A percentile compares a stretch with the other conserved stretches of the same genome.
phyloP scores from a whole-genome alignment of 2,797 vertebrate genomes.

The Anolis apletophallus region DNA sequence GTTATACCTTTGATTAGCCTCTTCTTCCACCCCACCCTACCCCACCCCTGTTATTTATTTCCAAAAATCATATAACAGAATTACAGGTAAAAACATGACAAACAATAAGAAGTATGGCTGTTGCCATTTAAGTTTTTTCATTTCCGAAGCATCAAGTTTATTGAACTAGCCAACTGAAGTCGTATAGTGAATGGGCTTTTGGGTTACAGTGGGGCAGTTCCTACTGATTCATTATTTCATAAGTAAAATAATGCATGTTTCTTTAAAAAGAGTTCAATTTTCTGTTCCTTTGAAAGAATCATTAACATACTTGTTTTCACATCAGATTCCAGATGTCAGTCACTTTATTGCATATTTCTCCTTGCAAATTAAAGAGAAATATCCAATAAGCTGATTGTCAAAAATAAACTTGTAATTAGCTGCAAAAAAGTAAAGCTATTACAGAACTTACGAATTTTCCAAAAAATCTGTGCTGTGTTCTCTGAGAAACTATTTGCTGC shows the following conservation, averaged over 20 bases:
- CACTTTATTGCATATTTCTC: slow-evolving; percentile 35
- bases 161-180: not conserved
- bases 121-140: not conserved
- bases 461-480: slow-evolving; percentile 31
- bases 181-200: not conserved
- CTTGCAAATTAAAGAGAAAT: slow-evolving; percentile 26
- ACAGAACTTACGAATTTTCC: not conserved
- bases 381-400: slow-evolving; percentile 25
- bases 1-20: no score
- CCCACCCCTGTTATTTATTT: no score
- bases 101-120: not conserved
- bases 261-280: not conserved
- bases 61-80: no score
- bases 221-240: not conserved
- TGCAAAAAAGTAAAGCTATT: slow-evolving; percentile 26
- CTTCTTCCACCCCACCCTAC: no score
- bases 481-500: slow-evolving; percentile 37
- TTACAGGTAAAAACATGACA: no score
- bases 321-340: slow-evolving; percentile 6
- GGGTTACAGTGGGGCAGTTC: not conserved
- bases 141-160: no score
- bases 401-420: slow-evolving; percentile 9
- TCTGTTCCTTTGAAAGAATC: not conserved
- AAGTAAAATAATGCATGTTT: not conserved
- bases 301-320: not conserved